phyloP scores from a whole-genome alignment of 1,140 invertebrate species.

The Panulirus ornatus region DNA sequence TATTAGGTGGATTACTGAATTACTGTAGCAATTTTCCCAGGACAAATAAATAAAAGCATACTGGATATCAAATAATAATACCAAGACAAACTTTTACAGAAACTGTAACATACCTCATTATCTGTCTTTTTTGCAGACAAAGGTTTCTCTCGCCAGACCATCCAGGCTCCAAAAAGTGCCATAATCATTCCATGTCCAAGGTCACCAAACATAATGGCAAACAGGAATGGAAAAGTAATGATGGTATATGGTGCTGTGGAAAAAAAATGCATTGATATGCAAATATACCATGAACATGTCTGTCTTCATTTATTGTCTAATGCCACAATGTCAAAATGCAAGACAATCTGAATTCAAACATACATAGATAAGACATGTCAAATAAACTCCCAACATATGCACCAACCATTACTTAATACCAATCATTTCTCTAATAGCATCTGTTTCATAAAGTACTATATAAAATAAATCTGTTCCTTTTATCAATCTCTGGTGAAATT shows the following conservation, averaged over 20 bases:
- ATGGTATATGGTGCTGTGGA: constrained; percentile 92
- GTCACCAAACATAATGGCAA: constrained; percentile 99
- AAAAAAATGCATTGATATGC: constrained; percentile 70
- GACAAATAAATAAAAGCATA: not conserved
- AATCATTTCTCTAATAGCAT: too few species aligned
- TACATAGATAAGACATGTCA: too few species aligned
- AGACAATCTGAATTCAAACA: too few species aligned
- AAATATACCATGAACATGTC: too few species aligned
- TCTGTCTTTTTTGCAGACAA: constrained; percentile 77
- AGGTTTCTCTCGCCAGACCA: constrained; percentile 81
- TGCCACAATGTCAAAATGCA: too few species aligned
- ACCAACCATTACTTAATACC: too few species aligned
- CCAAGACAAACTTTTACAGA: not conserved
- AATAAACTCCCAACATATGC: too few species aligned
- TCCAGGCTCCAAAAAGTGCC: constrained; percentile 82
- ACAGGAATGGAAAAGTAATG: constrained; percentile 98
- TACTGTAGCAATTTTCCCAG: not conserved
- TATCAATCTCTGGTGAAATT: too few species aligned
- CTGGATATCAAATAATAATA: not conserved
- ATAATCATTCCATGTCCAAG: constrained; percentile 91
- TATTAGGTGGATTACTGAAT: too few species aligned
- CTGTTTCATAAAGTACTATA: too few species aligned
- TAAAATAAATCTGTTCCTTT: too few species aligned
- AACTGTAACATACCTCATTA: constrained; percentile 77
- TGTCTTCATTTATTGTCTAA: too few species aligned